Conservation (phyloP, 2,113 vertebrate species). For the Brachirus orientalis region DNA sequence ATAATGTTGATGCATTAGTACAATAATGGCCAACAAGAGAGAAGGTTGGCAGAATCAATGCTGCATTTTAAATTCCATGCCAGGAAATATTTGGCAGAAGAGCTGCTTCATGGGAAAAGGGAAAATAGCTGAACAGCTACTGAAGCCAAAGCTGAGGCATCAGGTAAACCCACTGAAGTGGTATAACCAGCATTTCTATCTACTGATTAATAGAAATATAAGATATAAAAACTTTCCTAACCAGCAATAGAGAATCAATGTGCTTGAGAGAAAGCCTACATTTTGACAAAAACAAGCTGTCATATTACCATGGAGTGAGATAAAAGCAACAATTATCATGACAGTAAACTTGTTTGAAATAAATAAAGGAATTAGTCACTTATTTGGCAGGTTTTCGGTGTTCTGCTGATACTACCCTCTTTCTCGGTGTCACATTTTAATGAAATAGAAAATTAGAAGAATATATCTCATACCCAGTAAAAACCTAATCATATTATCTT, state of each 20-base stretch:
- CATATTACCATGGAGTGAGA: background rate
- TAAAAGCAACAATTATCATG: background rate
- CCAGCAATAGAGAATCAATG: background rate
- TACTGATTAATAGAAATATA: background rate
- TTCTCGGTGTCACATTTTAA: background rate
- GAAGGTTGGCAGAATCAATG: background rate
- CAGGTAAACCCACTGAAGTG: background rate
- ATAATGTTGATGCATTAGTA: background rate
- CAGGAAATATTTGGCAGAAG: conserved; percentile 5
- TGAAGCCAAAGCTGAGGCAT: background rate
- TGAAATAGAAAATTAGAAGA: background rate
- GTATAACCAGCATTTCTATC: background rate
- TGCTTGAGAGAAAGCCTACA: background rate
- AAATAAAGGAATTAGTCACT: background rate
- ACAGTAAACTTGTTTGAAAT: background rate
- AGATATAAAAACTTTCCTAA: background rate
- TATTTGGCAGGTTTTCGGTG: background rate
- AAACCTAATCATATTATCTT: background rate
- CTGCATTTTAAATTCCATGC: background rate
- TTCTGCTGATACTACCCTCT: background rate
- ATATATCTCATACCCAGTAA: background rate
- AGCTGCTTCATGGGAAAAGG: background rate
- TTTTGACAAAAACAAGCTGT: background rate
- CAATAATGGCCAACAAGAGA: background rate
- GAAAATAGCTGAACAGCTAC: conserved; percentile 2